phyloP scores from a whole-genome alignment of 2,797 vertebrate genomes.

The Lemur catta region DNA sequence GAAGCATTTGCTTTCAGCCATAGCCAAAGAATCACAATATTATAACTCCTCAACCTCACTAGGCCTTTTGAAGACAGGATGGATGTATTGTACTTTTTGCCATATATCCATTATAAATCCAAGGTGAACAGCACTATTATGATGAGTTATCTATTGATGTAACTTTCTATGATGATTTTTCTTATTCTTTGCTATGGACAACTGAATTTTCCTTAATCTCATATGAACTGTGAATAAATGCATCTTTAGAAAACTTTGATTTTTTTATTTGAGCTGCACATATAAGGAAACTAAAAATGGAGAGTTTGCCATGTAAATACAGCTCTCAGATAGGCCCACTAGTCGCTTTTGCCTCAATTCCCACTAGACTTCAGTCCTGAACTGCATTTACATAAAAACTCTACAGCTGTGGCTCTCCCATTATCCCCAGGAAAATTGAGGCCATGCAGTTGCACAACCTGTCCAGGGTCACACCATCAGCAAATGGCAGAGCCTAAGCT shows the following conservation, averaged over 20 bases:
- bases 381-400: neutral
- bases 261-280: neutral
- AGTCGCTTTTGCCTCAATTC: neutral
- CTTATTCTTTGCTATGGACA: neutral
- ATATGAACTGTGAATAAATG: neutral
- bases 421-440: neutral
- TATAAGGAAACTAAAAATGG: slow-evolving; percentile 1
- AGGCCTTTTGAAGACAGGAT: neutral
- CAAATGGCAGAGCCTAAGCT: neutral
- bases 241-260: neutral
- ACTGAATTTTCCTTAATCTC: neutral
- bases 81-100: neutral
- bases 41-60: neutral
- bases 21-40: neutral
- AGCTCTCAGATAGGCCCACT: neutral
- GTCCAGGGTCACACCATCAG: neutral
- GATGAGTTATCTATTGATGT: neutral
- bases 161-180: neutral
- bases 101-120: neutral
- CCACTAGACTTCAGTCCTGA: neutral
- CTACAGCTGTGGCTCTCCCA: neutral
- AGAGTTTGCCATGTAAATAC: neutral
- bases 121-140: neutral
- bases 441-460: neutral
- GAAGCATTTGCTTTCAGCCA: neutral